Conservation (phyloP, 1,140 invertebrate species). For the Conus ventricosus region DNA sequence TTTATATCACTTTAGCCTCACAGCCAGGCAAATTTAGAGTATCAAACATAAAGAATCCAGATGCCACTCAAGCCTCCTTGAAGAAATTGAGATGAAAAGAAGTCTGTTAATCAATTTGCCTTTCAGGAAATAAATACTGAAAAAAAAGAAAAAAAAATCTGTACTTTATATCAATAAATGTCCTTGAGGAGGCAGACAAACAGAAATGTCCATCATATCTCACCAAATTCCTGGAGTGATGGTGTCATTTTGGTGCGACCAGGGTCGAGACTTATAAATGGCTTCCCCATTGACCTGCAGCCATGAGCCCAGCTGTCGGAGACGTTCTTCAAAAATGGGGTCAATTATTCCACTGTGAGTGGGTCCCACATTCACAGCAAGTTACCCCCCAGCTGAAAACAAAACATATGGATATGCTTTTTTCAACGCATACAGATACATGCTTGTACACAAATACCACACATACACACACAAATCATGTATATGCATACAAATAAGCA, state of each 20-base stretch:
- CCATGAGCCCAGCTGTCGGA: slow-evolving; percentile 84
- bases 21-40: no score
- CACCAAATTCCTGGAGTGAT: slow-evolving; percentile 79
- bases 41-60: no score
- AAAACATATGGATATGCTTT: slow-evolving; percentile 16
- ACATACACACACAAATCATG: no score
- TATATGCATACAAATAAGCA: no score
- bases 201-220: not conserved
- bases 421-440: not conserved
- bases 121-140: no score
- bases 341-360: slow-evolving; percentile 91
- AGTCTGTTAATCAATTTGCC: no score
- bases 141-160: no score
- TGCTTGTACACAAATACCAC: not conserved
- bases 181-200: no score
- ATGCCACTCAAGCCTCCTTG: no score
- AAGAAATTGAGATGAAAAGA: no score
- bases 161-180: no score
- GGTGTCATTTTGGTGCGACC: slow-evolving; percentile 82
- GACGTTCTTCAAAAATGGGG: slow-evolving; percentile 91
- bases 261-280: slow-evolving; percentile 88
- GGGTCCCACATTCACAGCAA: slow-evolving; percentile 92
- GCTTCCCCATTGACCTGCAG: slow-evolving; percentile 90
- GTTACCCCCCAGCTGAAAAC: slow-evolving; percentile 88
- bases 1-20: no score